Evolutionary conservation across 2,797 vertebrate species (phyloP).

Genomic region (Margarornis squamiger): DNA sequence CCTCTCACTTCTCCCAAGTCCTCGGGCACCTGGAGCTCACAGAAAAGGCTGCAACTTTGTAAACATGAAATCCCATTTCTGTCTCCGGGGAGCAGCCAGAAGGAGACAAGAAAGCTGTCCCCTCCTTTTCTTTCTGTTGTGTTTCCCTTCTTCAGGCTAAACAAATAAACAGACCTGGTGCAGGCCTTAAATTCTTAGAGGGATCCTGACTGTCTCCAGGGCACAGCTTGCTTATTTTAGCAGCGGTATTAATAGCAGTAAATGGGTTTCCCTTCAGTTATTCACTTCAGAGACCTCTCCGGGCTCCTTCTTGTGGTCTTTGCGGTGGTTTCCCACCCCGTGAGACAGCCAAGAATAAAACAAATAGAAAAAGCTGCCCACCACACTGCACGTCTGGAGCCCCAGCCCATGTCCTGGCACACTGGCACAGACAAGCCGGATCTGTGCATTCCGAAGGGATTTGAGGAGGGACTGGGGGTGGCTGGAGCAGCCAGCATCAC

Average conservation of each 20-base stretch:
- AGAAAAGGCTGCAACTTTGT: neutral
- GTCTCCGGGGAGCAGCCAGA: neutral
- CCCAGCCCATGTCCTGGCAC: accelerated
- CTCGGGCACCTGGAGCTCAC: slow-evolving; percentile 62
- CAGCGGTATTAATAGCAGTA: slow-evolving; percentile 15
- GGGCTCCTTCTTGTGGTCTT: slow-evolving; percentile 7
- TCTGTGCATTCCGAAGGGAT: accelerated
- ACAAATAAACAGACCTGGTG: slow-evolving; percentile 50
- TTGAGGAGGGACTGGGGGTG: neutral
- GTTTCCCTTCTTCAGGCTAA: neutral
- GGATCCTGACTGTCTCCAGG: neutral
- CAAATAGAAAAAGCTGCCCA: neutral
- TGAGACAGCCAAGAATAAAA: slow-evolving; percentile 1
- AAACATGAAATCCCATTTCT: neutral
- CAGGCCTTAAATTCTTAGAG: neutral
- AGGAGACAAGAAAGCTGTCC: neutral
- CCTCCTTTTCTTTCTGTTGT: neutral
- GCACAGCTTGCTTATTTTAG: slow-evolving; percentile 33
- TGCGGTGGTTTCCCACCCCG: neutral
- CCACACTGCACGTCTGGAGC: neutral
- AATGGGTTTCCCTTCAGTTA: slow-evolving; percentile 50
- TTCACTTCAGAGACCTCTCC: neutral
- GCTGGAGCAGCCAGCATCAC: neutral
- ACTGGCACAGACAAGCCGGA: neutral
- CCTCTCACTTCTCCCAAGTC: slow-evolving; percentile 68